These are phyloP conservation scores for Seriola quinqueradiata DNA, from an alignment of 2,113 vertebrate species.

Conservation along the genomic window DNA sequence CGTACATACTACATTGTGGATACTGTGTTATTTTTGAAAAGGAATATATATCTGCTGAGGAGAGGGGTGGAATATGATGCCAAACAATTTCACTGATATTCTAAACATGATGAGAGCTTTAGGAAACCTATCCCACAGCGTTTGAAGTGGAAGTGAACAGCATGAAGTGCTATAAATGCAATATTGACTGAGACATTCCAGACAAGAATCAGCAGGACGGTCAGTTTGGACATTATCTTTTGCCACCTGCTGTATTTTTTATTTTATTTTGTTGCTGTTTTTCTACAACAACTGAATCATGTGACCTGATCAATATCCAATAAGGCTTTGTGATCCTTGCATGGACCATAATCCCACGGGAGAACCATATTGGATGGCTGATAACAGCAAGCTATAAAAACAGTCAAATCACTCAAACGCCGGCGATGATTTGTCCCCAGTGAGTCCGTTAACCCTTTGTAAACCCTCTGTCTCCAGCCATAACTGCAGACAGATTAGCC, in stretches of 20 bases:
- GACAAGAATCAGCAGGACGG: constrained; percentile 54
- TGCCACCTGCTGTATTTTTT: constrained; percentile 57
- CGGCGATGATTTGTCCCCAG: constrained; percentile 47
- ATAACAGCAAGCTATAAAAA: constrained; percentile 71
- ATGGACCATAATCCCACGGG: constrained; percentile 43
- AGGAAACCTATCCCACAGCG: constrained; percentile 2
- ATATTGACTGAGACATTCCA: constrained; percentile 63
- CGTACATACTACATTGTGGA: background rate
- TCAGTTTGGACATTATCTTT: constrained; percentile 63
- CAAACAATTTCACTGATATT: constrained; percentile 25
- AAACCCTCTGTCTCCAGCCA: constrained; percentile 12
- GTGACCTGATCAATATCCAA: constrained; percentile 79
- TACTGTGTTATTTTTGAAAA: background rate
- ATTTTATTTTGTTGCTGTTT: constrained; percentile 27
- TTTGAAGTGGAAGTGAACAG: constrained; percentile 45
- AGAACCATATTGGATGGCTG: constrained; percentile 42
- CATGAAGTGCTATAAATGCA: constrained; percentile 26
- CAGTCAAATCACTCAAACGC: constrained; percentile 45
- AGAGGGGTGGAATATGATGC: background rate
- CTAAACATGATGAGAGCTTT: constrained; percentile 17
- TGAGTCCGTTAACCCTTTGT: constrained; percentile 65
- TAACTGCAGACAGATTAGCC: constrained; percentile 60
- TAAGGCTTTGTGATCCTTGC: constrained; percentile 69
- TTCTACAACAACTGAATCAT: constrained; percentile 45
- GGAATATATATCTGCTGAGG: background rate